Conservation (phyloP, 2,113 vertebrate species). For the Psammodynastes pulverulentus region DNA sequence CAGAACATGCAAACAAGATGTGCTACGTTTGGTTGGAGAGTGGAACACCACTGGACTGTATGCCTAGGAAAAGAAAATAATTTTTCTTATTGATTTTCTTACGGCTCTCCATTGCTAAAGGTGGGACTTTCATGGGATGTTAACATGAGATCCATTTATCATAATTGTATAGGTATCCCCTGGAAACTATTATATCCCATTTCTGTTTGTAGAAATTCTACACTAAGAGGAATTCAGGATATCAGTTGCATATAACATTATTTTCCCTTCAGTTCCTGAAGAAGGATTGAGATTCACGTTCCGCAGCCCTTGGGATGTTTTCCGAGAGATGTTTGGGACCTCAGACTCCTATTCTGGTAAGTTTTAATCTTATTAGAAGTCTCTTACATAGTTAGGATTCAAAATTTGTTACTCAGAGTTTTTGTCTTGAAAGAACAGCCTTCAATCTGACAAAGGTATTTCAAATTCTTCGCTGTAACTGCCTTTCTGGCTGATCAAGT, state of each 20-base stretch:
- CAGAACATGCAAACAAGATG: neutral
- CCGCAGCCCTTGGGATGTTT: slow-evolving; percentile 89
- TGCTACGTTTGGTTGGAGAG: neutral
- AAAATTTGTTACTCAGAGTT: neutral
- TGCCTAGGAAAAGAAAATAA: neutral
- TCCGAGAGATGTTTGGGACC: slow-evolving; percentile 84
- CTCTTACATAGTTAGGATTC: neutral
- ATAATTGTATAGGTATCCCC: neutral
- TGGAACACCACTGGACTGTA: neutral
- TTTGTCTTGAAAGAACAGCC: neutral
- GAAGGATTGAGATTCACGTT: slow-evolving; percentile 80
- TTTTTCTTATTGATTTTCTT: neutral
- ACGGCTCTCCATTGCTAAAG: neutral
- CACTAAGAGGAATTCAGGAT: neutral
- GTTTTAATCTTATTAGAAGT: slow-evolving; percentile 24
- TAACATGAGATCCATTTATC: neutral
- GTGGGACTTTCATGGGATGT: neutral
- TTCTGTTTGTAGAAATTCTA: neutral
- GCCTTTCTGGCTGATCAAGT: neutral
- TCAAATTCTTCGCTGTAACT: neutral
- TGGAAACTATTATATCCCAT: neutral
- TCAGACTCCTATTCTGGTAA: slow-evolving; percentile 87
- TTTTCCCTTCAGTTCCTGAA: slow-evolving; percentile 41
- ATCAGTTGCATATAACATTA: neutral
- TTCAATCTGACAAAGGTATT: neutral